These are phyloP conservation scores for Anneissia japonica DNA, from an alignment of 35 echinoderm and acorn worm genomes.

Conservation along the genomic window DNA sequence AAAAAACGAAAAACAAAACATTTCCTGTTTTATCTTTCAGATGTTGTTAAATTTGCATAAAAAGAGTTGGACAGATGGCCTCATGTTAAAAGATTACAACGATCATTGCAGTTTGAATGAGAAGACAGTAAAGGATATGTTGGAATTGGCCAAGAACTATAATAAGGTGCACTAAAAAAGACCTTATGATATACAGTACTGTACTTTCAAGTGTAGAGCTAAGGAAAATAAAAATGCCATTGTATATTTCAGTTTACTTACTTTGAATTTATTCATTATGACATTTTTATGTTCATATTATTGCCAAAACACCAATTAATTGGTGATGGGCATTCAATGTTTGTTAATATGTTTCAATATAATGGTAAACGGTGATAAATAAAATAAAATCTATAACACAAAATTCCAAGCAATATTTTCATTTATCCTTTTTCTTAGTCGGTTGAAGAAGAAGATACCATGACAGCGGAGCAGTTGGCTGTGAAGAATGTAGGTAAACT, in stretches of 20 bases:
- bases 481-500: slow-evolving; percentile 97
- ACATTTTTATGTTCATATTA: too few species aligned
- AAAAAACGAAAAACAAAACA: too few species aligned
- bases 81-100: slow-evolving; percentile 88
- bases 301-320: too few species aligned
- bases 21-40: slow-evolving; percentile 43
- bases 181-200: background rate
- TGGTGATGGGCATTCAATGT: too few species aligned
- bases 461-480: slow-evolving; percentile 87
- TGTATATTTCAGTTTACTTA: too few species aligned
- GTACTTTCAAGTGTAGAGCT: background rate
- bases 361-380: too few species aligned
- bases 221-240: background rate
- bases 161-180: slow-evolving; percentile 76
- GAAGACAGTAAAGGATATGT: slow-evolving; percentile 82
- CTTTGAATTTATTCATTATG: too few species aligned
- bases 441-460: slow-evolving; percentile 88
- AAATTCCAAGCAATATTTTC: background rate
- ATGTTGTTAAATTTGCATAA: slow-evolving; percentile 98
- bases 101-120: slow-evolving; percentile 93
- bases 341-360: too few species aligned
- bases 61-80: slow-evolving; percentile 89
- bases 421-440: slow-evolving; percentile 33
- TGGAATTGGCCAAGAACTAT: slow-evolving; percentile 85
- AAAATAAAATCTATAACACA: background rate